A percentile compares a stretch with the other conserved stretches of the same genome.
Evolutionary conservation across 2,888 invertebrate genomes (phyloP).

Genomic region (Drosophila nr. perissopoda): DNA sequence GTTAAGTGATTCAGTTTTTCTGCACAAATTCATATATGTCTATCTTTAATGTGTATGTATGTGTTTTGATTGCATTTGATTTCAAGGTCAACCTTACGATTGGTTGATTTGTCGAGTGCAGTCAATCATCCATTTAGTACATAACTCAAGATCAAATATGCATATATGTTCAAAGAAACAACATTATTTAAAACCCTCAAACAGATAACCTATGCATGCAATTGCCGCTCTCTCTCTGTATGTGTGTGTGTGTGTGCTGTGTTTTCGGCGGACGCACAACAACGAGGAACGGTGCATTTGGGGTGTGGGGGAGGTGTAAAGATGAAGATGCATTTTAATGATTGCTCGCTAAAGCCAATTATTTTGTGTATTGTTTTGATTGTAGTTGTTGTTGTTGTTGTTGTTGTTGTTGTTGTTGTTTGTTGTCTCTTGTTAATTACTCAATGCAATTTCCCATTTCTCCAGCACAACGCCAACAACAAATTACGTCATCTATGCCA

Average conservation of each 20-base stretch:
- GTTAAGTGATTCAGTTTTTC: background rate
- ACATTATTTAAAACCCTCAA: background rate
- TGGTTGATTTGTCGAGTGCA: conserved; percentile 4
- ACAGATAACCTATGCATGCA: conserved; percentile 27
- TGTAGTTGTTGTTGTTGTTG: conserved; percentile 4
- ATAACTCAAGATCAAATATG: background rate
- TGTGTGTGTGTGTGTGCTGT: background rate
- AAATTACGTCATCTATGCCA: conserved; percentile 41
- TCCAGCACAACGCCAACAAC: conserved; percentile 10
- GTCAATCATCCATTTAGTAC: background rate
- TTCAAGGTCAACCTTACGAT: background rate
- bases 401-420: background rate
- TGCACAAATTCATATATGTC: background rate
- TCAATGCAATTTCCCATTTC: conserved; percentile 34
- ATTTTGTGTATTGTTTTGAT: conserved; percentile 28
- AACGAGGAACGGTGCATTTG: background rate
- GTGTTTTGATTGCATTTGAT: background rate
- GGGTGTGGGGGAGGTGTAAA: background rate
- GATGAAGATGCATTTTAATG: background rate
- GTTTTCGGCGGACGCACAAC: conserved; percentile 1
- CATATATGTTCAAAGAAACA: background rate
- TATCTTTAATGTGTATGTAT: background rate
- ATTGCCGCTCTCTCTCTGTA: background rate
- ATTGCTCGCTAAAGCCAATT: conserved; percentile 18
- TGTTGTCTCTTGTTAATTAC: conserved; percentile 14